Evolutionary conservation across 2,113 vertebrate species (phyloP), one percentile per base, ranked within the genome.

Genomic region (Australoheros scitulus): DNA sequence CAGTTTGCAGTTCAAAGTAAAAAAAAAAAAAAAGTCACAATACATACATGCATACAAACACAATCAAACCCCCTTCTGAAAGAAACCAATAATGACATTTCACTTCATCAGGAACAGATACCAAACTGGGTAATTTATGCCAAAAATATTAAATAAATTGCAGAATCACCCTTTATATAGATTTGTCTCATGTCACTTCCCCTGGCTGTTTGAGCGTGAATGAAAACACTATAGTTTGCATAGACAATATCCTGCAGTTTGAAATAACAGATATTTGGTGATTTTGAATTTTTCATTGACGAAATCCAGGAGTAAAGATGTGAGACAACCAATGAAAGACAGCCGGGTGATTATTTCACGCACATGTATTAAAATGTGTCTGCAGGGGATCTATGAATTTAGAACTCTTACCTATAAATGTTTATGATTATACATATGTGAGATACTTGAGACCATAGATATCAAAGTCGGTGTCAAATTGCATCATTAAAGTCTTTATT

Each of bases 401-500:
- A 22, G 60, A 81, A 38, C 36, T 29, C 8, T 17, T n/a, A 41
- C 7, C 8, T 29, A 72, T 38, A n/a, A 34, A 50, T 79, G 60
- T 80, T 85, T 65, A 75, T 60, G 70, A 79, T 50, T 11, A 63
- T 18, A 88, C 55, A 82, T 55, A 7, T 70, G 24, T 24, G n/a
- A 15, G 36, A 75, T 18, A 79, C 20, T 77, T 81, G 38, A 52
- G 29, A 72, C 68, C 55, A 72, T 11, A 8, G 68, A n/a, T 55
- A 72, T 72, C 17, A 43, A 61, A 79, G 65, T 32, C 15, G 34
- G 65, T 63, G 29, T 77, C 63, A 89, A 64, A 61, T 24, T 60
- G 76, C 43, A 61, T 82, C 61, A 80, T 85, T 87, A 86, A 77
- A 26, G 13, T 59, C 47, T 76, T 72, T 55, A 61, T 63, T 43